These are phyloP conservation scores for Onthophagus taurus DNA, from an alignment of 1,140 invertebrate species.

Conservation along the genomic window DNA sequence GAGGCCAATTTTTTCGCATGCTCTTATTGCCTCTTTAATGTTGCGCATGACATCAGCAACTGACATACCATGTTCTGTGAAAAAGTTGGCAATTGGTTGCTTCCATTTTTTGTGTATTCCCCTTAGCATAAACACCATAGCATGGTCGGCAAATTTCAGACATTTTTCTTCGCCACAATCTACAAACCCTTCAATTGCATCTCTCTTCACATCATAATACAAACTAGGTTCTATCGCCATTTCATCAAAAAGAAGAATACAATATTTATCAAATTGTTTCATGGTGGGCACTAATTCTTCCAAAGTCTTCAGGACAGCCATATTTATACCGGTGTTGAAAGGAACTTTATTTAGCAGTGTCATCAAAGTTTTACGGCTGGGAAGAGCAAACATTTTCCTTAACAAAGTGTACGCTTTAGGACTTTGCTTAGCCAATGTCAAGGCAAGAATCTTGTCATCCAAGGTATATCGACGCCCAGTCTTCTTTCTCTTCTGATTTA, in stretches of 20 bases:
- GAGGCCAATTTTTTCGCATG: conserved; percentile 9
- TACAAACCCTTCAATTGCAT: conserved; percentile 4
- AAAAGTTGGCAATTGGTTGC: conserved; percentile 12
- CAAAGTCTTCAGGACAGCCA: conserved; percentile 10
- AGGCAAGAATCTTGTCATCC: conserved; percentile 19
- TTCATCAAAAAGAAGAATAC: conserved; percentile 15
- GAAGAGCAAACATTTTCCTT: conserved; percentile 17
- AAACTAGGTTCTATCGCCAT: conserved; percentile 6
- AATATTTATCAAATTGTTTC: conserved; percentile 8
- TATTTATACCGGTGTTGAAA: conserved; percentile 8
- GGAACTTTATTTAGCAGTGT: conserved; percentile 13
- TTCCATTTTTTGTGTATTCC: conserved; percentile 13
- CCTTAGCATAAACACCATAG: conserved; percentile 14
- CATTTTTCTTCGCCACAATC: background rate
- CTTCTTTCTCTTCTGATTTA: conserved; percentile 13
- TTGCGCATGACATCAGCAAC: conserved; percentile 1
- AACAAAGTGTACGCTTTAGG: conserved; percentile 16
- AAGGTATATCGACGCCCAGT: conserved; percentile 14
- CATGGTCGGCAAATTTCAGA: conserved; percentile 14
- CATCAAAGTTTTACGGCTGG: conserved; percentile 10
- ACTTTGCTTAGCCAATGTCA: conserved; percentile 16
- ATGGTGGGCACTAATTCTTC: conserved; percentile 11
- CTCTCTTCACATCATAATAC: background rate
- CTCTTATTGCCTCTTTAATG: conserved; percentile 10
- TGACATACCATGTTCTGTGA: conserved; percentile 2